Percentiles rank a stretch among this genome's conserved stretches.
phyloP scores from a whole-genome alignment of 1,140 invertebrate genomes.

The Phthorimaea operculella region DNA sequence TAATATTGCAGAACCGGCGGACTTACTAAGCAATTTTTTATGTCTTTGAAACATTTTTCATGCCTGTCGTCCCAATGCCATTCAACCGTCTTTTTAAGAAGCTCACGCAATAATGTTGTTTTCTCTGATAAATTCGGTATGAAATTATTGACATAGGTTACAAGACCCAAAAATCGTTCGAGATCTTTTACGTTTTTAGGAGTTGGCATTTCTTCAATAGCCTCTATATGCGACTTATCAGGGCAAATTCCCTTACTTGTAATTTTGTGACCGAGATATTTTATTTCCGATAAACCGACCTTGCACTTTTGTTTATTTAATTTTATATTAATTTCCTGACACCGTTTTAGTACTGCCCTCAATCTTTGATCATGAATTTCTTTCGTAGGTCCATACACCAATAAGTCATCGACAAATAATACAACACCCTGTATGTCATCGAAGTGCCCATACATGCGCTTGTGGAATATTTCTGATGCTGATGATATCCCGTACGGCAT shows the following conservation, averaged over 20 bases:
- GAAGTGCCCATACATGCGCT: background rate
- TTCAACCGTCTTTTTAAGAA: background rate
- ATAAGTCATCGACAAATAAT: conserved; percentile 9
- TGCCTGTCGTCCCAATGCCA: background rate
- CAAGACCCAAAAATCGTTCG: conserved; percentile 2
- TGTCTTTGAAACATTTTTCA: background rate
- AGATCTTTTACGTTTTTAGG: conserved; percentile 5
- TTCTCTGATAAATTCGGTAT: background rate
- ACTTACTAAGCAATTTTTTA: background rate
- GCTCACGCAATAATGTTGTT: background rate
- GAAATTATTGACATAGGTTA: conserved; percentile 4
- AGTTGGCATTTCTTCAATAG: too few species aligned
- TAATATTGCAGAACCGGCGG: conserved; percentile 4
- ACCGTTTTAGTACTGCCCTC: background rate
- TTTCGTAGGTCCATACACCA: background rate
- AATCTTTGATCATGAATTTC: conserved; percentile 8
- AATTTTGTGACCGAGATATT: conserved; percentile 12
- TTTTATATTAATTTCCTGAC: conserved; percentile 13
- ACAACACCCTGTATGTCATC: conserved; percentile 8
- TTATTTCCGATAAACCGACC: conserved; percentile 12
- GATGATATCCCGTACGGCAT: conserved; percentile 6
- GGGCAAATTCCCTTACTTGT: too few species aligned
- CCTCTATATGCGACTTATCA: too few species aligned
- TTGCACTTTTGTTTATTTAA: conserved; percentile 15
- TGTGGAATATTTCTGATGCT: conserved; percentile 7